Evolutionary conservation across 2,113 vertebrate species (phyloP), one percentile per base, ranked within the genome.

Genomic region (Corydoras sp.): DNA sequence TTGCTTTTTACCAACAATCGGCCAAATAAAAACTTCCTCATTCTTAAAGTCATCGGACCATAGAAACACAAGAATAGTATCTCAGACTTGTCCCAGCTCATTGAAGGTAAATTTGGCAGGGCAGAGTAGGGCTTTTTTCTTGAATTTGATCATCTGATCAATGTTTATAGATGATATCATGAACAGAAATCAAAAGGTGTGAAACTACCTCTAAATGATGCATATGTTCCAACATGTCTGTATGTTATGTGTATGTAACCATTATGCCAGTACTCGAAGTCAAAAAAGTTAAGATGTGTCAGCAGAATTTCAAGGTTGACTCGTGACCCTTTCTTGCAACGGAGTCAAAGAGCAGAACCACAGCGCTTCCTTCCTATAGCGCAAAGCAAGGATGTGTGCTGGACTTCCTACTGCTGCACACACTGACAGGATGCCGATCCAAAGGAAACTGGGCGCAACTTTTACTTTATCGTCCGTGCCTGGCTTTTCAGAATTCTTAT

Each of bases 351-450:
- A 51, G 81, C 86, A 86, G 86, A 83, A 82, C 79, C 81, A 81
- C 82, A 80, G 76, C 69, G 82, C 89, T 87, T 87, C 85, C 86
- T 89, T 87, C 86, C 85, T 82, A 71, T 79, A 73, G 80, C 79
- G 82, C 77, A 81, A 81, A 85, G 80, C 75, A 81, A 89, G 86
- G 84, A 87, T 86, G 79, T 86, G 84, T 87, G 83, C 81, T 81
- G 68, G 71, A 83, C 85, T 87, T 89, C 85, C 87, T 88, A 84
- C 84, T 83, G 77, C 81, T 77, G 76, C 81, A 84, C 75, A 83
- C 79, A 79, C 84, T 82, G 79, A 84, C 86, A 89, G 88, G 87
- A 88, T 86, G 85, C 83, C 75, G 3, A 83, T 78, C 80, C 82
- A 83, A 12, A 65, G 70, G 58, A 73, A 65, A 76, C 32, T 58